phyloP scores from a whole-genome alignment of 2,113 vertebrate species.

The Sylvilagus bachmani region DNA sequence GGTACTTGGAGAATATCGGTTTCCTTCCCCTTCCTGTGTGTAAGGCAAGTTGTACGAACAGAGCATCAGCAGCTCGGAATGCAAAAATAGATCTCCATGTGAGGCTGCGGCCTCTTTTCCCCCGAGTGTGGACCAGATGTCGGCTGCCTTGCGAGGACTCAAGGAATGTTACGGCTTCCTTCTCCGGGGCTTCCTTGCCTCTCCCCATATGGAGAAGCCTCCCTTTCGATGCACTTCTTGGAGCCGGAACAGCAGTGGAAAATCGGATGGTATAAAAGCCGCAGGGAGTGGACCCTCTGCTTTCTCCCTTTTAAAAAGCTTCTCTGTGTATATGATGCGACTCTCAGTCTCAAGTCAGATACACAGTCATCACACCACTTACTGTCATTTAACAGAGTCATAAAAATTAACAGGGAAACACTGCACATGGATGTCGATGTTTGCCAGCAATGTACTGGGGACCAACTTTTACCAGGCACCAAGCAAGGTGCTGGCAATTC shows the following conservation, averaged over 20 bases:
- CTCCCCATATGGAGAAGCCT: constrained; percentile 73
- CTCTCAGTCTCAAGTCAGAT: background rate
- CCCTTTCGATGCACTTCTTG: constrained; percentile 37
- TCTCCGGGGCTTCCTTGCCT: constrained; percentile 35
- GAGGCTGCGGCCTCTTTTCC: constrained; percentile 81
- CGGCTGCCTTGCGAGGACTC: constrained; percentile 72
- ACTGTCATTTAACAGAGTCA: background rate
- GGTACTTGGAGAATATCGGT: constrained; percentile 51
- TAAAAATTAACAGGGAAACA: background rate
- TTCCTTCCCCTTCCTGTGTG: constrained; percentile 53
- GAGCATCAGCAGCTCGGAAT: constrained; percentile 73
- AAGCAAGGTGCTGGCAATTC: background rate
- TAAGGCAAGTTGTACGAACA: constrained; percentile 60
- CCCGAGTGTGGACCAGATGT: constrained; percentile 82
- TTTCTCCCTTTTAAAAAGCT: background rate
- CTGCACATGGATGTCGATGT: background rate
- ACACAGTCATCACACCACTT: rapidly evolving
- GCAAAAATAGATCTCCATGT: constrained; percentile 76
- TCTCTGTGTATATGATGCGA: background rate
- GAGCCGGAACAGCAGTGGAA: constrained; percentile 53
- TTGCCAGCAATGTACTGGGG: background rate
- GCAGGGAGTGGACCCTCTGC: background rate
- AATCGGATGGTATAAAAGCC: constrained; percentile 27
- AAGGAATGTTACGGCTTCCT: constrained; percentile 73
- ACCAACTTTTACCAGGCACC: background rate